Conservation (phyloP, 1,140 invertebrate genomes). For the Drosophila bocqueti region DNA sequence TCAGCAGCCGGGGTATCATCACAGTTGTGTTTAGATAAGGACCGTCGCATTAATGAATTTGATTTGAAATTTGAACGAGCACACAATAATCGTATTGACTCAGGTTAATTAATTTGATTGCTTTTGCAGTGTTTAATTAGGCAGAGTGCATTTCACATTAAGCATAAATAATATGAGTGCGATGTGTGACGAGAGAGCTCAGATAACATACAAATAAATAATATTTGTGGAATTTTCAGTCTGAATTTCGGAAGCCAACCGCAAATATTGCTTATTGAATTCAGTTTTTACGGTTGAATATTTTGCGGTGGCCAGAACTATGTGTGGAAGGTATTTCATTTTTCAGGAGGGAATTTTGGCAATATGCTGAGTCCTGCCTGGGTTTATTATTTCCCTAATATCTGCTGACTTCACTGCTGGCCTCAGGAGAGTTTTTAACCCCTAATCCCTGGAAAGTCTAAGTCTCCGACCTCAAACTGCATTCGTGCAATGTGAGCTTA, state of each 20-base stretch:
- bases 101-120: constrained; percentile 59
- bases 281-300: neutral
- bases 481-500: constrained; percentile 33
- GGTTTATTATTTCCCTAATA: neutral
- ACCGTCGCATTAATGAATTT: constrained; percentile 42
- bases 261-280: constrained; percentile 13
- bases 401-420: neutral
- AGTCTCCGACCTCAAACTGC: constrained; percentile 24
- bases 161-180: constrained; percentile 13
- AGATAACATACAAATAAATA: no score
- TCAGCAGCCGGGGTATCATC: constrained; percentile 2
- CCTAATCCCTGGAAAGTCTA: constrained; percentile 20
- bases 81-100: constrained; percentile 50
- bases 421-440: neutral
- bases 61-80: constrained; percentile 38
- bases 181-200: neutral
- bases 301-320: neutral
- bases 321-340: neutral
- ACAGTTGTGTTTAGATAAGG: constrained; percentile 18
- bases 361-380: neutral
- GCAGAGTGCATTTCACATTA: constrained; percentile 31
- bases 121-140: constrained; percentile 56
- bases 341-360: neutral
- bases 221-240: neutral
- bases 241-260: neutral